Evolutionary conservation across 2,113 vertebrate genomes (phyloP).

Genomic region (Arenaria interpres): DNA sequence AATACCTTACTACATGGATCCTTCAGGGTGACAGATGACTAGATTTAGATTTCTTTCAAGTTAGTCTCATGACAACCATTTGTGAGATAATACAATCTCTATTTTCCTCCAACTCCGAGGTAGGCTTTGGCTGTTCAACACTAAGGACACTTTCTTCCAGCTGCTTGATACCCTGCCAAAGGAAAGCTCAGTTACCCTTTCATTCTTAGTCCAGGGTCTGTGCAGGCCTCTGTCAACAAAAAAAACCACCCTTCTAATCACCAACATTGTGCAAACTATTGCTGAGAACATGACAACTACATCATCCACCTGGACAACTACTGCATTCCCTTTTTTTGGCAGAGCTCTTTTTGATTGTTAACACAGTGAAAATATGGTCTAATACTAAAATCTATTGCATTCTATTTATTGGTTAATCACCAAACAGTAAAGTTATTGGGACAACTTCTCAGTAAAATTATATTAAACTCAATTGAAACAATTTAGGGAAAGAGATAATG

Average conservation of each 20-base stretch:
- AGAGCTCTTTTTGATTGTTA: neutral
- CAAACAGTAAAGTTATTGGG: neutral
- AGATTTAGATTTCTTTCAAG: constrained; percentile 39
- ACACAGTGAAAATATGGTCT: neutral
- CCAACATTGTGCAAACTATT: neutral
- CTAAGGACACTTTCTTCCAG: neutral
- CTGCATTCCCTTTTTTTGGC: neutral
- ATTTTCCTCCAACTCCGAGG: neutral
- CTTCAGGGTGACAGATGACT: constrained; percentile 32
- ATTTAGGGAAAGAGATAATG: neutral
- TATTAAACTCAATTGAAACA: constrained; percentile 5
- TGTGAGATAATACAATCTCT: constrained; percentile 14
- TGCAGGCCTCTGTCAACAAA: neutral
- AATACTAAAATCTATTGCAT: neutral
- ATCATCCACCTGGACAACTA: neutral
- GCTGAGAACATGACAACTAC: neutral
- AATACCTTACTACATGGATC: constrained; percentile 55
- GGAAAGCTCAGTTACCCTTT: neutral
- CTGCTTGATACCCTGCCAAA: neutral
- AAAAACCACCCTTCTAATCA: fast-evolving
- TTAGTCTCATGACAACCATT: constrained; percentile 41
- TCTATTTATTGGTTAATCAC: neutral
- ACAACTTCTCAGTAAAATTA: neutral
- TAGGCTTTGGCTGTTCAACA: neutral
- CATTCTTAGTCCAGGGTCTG: neutral